Percentiles rank a stretch among this genome's conserved stretches.
These are phyloP conservation scores for Haliclona indistincta DNA, from an alignment of 37 sponge, comb jelly and placozoan genomes.

Conservation along the genomic window DNA sequence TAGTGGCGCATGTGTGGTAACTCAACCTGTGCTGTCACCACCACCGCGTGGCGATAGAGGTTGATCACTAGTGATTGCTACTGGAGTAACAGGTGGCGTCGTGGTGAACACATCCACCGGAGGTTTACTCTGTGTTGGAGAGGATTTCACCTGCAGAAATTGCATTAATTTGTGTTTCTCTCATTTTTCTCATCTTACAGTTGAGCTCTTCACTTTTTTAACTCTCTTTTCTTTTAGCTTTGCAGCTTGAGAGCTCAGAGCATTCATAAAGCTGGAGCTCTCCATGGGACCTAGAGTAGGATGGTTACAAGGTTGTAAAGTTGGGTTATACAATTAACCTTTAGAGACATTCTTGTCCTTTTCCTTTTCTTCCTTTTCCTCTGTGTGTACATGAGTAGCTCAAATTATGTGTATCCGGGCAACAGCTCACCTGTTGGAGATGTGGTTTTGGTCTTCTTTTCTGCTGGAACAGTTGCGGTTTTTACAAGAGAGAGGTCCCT, in stretches of 20 bases:
- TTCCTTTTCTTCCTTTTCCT: constrained; percentile 4
- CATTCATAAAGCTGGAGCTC: constrained; percentile 78
- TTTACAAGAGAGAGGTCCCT: no score
- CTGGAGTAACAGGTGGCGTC: background rate
- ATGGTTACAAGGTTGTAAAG: background rate
- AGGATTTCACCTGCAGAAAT: background rate
- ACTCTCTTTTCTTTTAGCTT: constrained; percentile 49
- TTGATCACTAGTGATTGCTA: background rate
- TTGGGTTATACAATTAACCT: no score
- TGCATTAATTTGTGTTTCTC: background rate
- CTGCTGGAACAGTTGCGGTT: no score
- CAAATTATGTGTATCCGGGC: no score
- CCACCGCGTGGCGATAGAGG: background rate
- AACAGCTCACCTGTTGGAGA: background rate
- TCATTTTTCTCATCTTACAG: background rate
- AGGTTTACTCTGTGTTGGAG: background rate
- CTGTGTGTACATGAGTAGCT: no score
- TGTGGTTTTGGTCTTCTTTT: constrained; percentile 14
- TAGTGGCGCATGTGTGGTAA: background rate
- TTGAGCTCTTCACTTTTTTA: constrained; percentile 36
- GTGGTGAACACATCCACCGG: background rate
- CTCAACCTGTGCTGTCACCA: background rate
- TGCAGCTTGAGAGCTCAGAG: constrained; percentile 53
- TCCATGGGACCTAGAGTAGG: constrained; percentile 39
- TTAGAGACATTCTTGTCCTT: constrained; percentile 13